Percentiles rank a stretch among this genome's conserved stretches.
Evolutionary conservation across 2,113 vertebrate species (phyloP).

Genomic region (Callipepla squamata): DNA sequence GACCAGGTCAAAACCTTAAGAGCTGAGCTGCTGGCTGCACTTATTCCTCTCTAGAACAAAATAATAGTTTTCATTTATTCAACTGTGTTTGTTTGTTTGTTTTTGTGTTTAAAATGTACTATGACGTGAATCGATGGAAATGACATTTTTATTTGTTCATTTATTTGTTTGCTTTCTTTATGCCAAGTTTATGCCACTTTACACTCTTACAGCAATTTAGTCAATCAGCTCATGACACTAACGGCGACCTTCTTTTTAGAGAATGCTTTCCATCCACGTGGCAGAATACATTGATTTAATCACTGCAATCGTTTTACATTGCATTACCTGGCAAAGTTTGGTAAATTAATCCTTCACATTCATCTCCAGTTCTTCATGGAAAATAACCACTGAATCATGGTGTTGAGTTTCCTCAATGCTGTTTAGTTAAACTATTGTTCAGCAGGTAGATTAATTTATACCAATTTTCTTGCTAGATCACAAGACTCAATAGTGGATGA

Average conservation of each 20-base stretch:
- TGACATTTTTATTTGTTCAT: neutral
- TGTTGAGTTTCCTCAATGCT: neutral
- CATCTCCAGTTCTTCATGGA: neutral
- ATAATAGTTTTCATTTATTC: neutral
- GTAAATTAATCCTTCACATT: neutral
- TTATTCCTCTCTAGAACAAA: neutral
- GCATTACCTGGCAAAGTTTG: neutral
- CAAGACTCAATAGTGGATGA: neutral
- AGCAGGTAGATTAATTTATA: constrained; percentile 31
- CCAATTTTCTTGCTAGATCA: neutral
- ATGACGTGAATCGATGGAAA: neutral
- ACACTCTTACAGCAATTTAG: neutral
- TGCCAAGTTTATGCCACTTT: neutral
- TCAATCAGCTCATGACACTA: neutral
- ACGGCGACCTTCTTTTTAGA: neutral
- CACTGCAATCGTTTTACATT: neutral
- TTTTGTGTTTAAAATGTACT: neutral
- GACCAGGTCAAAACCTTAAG: neutral
- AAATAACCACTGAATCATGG: neutral
- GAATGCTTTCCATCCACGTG: neutral
- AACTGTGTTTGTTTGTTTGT: neutral
- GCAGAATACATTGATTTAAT: constrained; percentile 19
- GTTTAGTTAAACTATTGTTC: constrained; percentile 38
- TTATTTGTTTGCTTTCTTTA: too few species aligned
- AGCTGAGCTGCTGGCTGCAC: neutral